Evolutionary conservation across 2,113 vertebrate genomes (phyloP).

Genomic region (Grammomys dolichurus): DNA sequence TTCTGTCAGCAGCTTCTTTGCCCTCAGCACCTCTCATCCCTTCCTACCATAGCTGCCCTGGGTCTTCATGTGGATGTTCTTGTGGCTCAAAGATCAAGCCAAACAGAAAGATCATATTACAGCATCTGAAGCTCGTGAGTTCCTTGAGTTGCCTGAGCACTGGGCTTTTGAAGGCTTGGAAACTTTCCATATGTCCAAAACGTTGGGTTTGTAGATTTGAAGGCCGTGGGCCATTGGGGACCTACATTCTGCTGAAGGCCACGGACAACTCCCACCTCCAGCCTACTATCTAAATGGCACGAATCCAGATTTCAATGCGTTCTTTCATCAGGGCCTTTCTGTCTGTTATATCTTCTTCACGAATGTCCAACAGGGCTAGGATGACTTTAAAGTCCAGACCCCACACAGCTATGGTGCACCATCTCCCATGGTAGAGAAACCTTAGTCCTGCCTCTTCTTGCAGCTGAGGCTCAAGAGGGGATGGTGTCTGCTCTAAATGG

Average conservation of each 20-base stretch:
- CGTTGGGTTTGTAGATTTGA: background rate
- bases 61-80: slow-evolving; percentile 27
- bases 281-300: background rate
- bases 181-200: background rate
- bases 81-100: slow-evolving; percentile 10
- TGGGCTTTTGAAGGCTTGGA: background rate
- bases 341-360: background rate
- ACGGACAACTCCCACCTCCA: background rate
- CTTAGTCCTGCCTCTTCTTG: background rate
- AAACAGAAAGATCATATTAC: background rate
- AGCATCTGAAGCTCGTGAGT: background rate
- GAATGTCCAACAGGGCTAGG: background rate
- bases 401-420: background rate
- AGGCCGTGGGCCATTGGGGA: background rate
- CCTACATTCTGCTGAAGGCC: background rate
- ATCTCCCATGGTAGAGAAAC: background rate
- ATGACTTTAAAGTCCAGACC: background rate
- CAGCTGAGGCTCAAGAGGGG: background rate
- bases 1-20: slow-evolving; percentile 22
- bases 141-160: background rate
- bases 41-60: background rate
- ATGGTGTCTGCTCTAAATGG: background rate
- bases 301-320: background rate
- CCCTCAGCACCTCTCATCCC: background rate
- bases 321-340: background rate